phyloP scores from a whole-genome alignment of 2,888 invertebrate species.

The Muscina levida region DNA sequence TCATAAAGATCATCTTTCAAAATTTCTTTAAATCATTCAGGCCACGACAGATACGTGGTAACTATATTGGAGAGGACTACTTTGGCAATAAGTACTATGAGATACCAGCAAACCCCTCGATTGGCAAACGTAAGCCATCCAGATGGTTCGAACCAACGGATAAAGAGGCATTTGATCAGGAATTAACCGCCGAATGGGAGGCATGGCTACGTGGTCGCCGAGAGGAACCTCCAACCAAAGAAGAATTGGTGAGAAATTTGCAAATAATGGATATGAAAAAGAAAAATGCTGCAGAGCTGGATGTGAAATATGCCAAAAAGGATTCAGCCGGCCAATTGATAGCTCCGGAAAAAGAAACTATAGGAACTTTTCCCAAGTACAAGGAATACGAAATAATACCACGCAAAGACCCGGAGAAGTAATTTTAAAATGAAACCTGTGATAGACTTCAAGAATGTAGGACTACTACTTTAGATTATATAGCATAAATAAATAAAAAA shows the following conservation, averaged over 20 bases:
- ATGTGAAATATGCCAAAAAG: constrained; percentile 81
- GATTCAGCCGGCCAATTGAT: constrained; percentile 68
- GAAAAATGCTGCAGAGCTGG: constrained; percentile 86
- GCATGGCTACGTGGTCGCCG: constrained; percentile 89
- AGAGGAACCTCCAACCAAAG: constrained; percentile 85
- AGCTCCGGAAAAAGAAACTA: constrained; percentile 79
- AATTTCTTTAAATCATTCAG: constrained; percentile 78
- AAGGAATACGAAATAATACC: constrained; percentile 83
- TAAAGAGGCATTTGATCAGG: constrained; percentile 84
- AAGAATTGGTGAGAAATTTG: constrained; percentile 87
- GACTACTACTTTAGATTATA: too few species aligned
- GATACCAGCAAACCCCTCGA: constrained; percentile 84
- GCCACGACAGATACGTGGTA: constrained; percentile 82
- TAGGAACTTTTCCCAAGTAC: constrained; percentile 77
- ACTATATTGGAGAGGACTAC: constrained; percentile 86
- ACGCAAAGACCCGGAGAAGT: constrained; percentile 74
- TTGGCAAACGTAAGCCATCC: constrained; percentile 84
- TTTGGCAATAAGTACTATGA: constrained; percentile 92
- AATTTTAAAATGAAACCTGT: constrained; percentile 62
- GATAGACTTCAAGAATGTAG: too few species aligned
- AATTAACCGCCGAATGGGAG: constrained; percentile 93
- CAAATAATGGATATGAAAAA: constrained; percentile 87
- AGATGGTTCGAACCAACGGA: constrained; percentile 88
- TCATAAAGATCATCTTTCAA: constrained; percentile 76
- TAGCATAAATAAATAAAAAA: too few species aligned